phyloP scores from a whole-genome alignment of 2,888 invertebrate genomes.

The Tipula helvola region DNA sequence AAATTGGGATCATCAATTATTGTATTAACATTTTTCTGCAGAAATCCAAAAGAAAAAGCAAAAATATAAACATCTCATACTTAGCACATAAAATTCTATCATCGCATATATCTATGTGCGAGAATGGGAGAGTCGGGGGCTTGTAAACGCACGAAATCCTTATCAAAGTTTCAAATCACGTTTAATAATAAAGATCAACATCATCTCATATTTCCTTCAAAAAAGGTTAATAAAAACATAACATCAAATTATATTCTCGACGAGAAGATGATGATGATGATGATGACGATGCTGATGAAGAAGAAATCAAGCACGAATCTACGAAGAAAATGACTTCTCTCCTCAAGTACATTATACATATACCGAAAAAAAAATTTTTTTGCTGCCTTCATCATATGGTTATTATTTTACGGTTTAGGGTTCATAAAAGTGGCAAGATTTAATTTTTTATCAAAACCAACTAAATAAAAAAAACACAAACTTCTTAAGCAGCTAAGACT shows the following conservation, averaged over 20 bases:
- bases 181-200: slow-evolving; percentile 7
- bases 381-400: background rate
- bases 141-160: background rate
- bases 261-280: background rate
- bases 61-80: background rate
- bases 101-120: background rate
- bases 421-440: background rate
- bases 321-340: background rate
- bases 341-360: background rate
- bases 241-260: slow-evolving; percentile 8
- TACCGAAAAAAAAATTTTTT: background rate
- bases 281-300: background rate
- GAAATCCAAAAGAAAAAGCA: background rate
- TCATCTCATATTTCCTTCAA: slow-evolving; percentile 7
- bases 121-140: background rate
- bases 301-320: background rate
- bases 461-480: background rate
- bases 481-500: background rate
- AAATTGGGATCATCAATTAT: slow-evolving; percentile 9
- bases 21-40: slow-evolving; percentile 7
- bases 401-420: background rate
- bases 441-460: background rate
- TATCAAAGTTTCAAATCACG: slow-evolving; percentile 7
- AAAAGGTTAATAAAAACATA: slow-evolving; percentile 5
- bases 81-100: background rate